phyloP scores from a whole-genome alignment of 2,797 vertebrate species.

The Anas capensis region DNA sequence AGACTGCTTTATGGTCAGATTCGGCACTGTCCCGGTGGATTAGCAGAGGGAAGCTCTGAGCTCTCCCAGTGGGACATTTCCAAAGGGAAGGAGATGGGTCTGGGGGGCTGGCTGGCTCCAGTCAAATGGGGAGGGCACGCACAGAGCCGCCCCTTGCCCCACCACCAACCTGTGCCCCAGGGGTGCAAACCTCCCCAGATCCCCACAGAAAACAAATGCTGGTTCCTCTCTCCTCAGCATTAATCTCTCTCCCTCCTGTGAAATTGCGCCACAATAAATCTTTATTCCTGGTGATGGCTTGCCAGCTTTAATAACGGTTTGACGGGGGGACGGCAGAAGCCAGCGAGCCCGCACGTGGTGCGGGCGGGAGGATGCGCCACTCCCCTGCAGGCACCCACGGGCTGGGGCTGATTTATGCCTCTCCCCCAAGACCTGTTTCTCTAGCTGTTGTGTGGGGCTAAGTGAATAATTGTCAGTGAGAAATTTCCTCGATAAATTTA shows the following conservation, averaged over 20 bases:
- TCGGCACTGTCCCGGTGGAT: neutral
- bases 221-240: slow-evolving; percentile 20
- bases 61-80: accelerated
- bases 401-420: slow-evolving; percentile 9
- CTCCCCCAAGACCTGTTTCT: neutral
- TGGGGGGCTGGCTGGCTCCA: neutral
- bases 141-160: neutral
- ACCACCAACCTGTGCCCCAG: neutral
- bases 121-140: neutral
- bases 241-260: slow-evolving; percentile 62
- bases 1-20: neutral
- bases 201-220: slow-evolving; percentile 26
- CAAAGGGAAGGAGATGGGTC: too few relatives aligned
- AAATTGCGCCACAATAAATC: slow-evolving; percentile 54
- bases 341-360: neutral
- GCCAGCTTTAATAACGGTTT: slow-evolving; percentile 54
- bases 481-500: neutral
- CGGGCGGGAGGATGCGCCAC: neutral
- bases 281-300: slow-evolving; percentile 67
- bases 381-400: neutral
- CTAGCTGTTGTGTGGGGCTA: neutral
- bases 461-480: neutral
- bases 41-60: neutral
- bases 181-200: neutral
- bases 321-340: neutral